Conservation (phyloP, 2,797 vertebrate genomes). For the Ara ararauna region DNA sequence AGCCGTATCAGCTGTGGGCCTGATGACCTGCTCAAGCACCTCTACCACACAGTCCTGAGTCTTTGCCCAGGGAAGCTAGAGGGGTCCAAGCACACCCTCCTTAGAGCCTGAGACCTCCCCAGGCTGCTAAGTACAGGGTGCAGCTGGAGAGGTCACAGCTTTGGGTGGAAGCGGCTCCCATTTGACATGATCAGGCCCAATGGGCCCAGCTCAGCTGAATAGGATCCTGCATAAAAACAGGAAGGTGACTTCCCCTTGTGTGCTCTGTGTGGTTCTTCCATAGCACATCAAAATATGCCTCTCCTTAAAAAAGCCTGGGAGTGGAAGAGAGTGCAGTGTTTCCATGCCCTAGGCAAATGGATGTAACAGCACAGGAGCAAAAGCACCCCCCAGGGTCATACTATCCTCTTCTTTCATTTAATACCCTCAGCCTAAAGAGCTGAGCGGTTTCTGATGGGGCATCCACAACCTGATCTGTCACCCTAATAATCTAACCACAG, state of each 20-base stretch:
- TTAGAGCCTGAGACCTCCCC: not conserved
- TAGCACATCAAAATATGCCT: not conserved
- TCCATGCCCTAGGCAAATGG: not conserved
- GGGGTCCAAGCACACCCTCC: fast-evolving
- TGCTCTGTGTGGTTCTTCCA: not conserved
- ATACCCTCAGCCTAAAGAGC: not conserved
- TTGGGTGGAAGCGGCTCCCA: fast-evolving
- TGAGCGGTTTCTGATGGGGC: not conserved
- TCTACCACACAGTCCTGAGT: not conserved
- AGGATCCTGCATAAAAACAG: not conserved
- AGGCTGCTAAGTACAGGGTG: fast-evolving
- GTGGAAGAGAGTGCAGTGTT: not conserved
- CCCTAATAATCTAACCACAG: not conserved
- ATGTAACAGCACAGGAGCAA: not conserved
- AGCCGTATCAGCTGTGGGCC: not conserved
- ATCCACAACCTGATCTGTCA: not conserved
- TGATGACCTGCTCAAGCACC: not conserved
- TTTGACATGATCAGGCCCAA: not conserved
- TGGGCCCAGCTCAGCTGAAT: not conserved
- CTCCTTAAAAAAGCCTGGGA: not conserved
- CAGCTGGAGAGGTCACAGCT: not conserved
- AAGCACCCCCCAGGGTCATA: fast-evolving
- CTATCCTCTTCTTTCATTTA: not conserved
- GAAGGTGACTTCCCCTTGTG: not conserved
- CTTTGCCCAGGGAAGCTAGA: not conserved